These are phyloP conservation scores for Galemys pyrenaicus DNA, from an alignment of 2,113 vertebrate species.

Conservation along the genomic window DNA sequence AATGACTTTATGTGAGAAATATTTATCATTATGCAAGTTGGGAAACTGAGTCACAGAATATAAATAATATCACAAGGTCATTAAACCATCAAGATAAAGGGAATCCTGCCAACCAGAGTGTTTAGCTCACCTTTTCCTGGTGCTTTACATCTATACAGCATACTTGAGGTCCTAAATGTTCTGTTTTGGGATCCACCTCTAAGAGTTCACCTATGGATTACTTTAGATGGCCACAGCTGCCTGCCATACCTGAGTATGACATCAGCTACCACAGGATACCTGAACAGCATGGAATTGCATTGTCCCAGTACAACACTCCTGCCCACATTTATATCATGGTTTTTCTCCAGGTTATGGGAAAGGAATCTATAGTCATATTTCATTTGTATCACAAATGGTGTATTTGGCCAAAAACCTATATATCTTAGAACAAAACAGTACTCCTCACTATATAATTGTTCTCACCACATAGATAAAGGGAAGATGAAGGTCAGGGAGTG, in stretches of 20 bases:
- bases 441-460: neutral
- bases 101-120: neutral
- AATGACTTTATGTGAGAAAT: neutral
- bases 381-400: neutral
- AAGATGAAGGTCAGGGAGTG: constrained; percentile 9
- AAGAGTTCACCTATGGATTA: rapidly evolving
- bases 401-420: neutral
- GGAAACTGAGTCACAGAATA: neutral
- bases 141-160: neutral
- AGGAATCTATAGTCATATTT: neutral
- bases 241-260: neutral
- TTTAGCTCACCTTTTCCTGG: neutral
- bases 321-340: neutral
- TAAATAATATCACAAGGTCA: neutral
- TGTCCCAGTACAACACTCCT: neutral
- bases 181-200: neutral
- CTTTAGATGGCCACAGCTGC: neutral
- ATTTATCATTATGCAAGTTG: neutral
- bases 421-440: neutral
- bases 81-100: neutral
- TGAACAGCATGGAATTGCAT: neutral
- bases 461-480: neutral
- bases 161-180: neutral
- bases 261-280: neutral
- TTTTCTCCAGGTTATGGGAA: constrained; percentile 2